Percentiles rank a stretch among this genome's conserved stretches.
Conservation (phyloP, 2,113 vertebrate genomes). For the Pteropus alecto region DNA sequence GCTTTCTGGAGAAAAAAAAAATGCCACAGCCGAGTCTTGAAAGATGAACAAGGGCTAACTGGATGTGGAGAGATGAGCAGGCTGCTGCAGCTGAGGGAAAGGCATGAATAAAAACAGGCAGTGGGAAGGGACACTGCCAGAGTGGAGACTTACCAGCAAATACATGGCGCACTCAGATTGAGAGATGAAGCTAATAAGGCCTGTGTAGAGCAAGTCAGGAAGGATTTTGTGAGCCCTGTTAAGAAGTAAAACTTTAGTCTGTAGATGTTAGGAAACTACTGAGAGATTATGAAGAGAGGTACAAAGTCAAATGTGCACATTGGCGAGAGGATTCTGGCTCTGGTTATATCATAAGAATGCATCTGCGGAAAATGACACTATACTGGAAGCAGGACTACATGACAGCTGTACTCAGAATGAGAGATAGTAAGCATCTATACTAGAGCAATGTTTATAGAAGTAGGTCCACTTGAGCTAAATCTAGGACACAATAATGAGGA, state of each 20-base stretch:
- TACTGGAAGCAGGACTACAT: background rate
- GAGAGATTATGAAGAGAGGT: background rate
- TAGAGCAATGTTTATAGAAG: background rate
- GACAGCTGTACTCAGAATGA: background rate
- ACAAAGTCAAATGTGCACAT: background rate
- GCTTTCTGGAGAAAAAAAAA: background rate
- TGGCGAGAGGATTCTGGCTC: background rate
- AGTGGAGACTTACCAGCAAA: background rate
- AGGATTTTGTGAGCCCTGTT: background rate
- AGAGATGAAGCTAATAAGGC: background rate
- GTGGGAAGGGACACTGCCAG: fast-evolving
- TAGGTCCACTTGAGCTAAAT: background rate
- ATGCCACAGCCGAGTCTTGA: background rate
- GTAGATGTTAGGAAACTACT: background rate
- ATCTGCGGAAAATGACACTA: background rate
- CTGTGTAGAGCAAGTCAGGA: background rate
- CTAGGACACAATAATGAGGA: background rate
- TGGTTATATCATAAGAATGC: background rate
- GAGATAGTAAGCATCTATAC: background rate
- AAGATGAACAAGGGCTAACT: background rate
- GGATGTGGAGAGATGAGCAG: background rate
- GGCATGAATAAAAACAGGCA: background rate
- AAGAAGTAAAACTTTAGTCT: background rate
- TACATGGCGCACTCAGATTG: background rate
- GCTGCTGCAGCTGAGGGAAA: background rate